Conservation (phyloP, 2,888 invertebrate genomes). For the Cecidostiba fungosa region DNA sequence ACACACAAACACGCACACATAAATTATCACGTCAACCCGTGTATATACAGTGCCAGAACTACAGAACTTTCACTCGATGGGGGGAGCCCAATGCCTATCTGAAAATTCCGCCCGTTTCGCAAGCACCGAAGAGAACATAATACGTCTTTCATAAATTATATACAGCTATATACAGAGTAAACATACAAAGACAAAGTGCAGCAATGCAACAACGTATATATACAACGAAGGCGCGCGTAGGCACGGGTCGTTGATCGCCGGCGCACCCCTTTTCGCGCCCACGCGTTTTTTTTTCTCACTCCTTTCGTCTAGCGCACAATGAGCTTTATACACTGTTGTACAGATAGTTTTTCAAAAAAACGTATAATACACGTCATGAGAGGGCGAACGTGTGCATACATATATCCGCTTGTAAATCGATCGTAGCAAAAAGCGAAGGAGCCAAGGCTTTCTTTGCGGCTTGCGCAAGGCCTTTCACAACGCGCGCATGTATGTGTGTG, state of each 20-base stretch:
- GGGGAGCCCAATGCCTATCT: conserved; percentile 19
- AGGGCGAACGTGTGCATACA: not conserved
- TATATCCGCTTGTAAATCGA: not conserved
- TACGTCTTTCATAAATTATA: not conserved
- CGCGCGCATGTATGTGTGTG: not conserved
- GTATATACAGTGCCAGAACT: not conserved
- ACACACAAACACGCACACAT: not conserved
- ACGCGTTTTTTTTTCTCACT: not conserved
- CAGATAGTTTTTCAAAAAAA: not conserved
- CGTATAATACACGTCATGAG: not conserved
- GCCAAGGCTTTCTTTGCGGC: conserved; percentile 36
- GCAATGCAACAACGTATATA: not conserved
- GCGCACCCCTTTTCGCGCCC: conserved; percentile 25
- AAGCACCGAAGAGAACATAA: conserved; percentile 2
- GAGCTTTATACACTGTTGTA: not conserved
- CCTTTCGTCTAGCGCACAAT: not conserved
- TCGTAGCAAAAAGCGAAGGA: conserved; percentile 16
- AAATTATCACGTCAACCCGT: not conserved
- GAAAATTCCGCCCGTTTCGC: conserved; percentile 42
- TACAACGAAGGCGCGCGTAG: not conserved
- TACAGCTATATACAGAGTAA: not conserved
- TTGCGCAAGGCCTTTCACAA: conserved; percentile 51
- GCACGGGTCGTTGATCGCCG: conserved; percentile 23
- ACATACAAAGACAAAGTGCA: not conserved
- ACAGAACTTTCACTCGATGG: conserved; percentile 44